Base-by-base conservation (phyloP, 2,888 invertebrate genomes). In the Bellardia pandia region DNA sequence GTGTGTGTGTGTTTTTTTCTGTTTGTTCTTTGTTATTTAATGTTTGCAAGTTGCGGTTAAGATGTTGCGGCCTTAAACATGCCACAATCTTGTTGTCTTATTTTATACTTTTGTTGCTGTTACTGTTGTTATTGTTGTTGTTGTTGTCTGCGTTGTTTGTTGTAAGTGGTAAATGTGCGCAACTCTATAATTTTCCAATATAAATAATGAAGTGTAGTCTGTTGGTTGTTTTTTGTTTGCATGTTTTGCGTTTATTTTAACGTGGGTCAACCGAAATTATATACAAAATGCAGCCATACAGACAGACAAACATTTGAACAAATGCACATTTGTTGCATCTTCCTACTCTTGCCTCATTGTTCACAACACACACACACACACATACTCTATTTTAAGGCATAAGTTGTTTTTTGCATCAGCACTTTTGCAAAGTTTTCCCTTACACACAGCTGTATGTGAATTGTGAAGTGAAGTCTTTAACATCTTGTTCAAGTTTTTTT, bases 181-280 rank as follows among this genome's bases (percentile, higher is more conserved):
- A 68, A 87, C 87, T 85, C 85, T 87, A 87, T 85, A 87, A 87
- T 87, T 87, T 87, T 87, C 87, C 87, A 87, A 87, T 87, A 87
- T 87, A 87, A 87, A 87, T 87, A 87, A 85, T 87, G 85, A 87
- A 87, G 87, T 87, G 87, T 75, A 87, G 76, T 84, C 71, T 60
- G 53, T 62, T 56, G 48, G 51, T 66, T 85, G 30, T 68, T 40
- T 66, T 60, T 58, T 48, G 45, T 11, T 42, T 51, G 6, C 3
- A 42, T 37, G 16, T 33, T 62, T 64, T 45, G 9, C n/a, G 2
- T 74, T 45, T 62, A 16, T 68, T 82, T 60, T 81, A 82, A 85
- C 85, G 69, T 85, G 85, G 85, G 85, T 85, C 85, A 85, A 80
- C 79, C 77, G 42, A 83, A 83, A 72, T 77, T 83, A 48, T 77